Percentiles rank a stretch among this genome's conserved stretches.
These are phyloP conservation scores for Nyctibius bracteatus DNA, from an alignment of 2,113 vertebrate species.

Conservation along the genomic window DNA sequence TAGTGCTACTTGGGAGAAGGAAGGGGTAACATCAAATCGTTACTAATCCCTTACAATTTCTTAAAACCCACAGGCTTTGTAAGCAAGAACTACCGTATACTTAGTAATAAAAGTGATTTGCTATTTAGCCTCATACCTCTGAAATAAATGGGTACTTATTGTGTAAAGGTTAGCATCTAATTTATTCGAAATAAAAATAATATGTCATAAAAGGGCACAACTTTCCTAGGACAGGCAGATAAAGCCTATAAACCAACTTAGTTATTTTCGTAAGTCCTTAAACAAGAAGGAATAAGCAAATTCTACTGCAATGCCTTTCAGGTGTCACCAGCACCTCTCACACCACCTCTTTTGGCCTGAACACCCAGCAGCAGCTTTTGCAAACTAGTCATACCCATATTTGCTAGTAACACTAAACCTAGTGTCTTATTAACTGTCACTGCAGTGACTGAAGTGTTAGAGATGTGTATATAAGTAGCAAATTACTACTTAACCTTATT, in stretches of 20 bases:
- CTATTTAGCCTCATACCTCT: neutral
- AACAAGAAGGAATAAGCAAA: neutral
- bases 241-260: neutral
- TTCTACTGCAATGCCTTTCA: neutral
- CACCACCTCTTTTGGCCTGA: neutral
- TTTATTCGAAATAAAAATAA: conserved; percentile 13
- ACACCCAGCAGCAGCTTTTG: neutral
- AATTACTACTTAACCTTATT: neutral
- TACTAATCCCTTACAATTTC: neutral
- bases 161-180: neutral
- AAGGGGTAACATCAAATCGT: neutral
- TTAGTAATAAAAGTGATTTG: neutral
- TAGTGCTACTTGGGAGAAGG: neutral
- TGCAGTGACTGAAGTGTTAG: neutral
- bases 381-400: neutral
- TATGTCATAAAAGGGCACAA: neutral
- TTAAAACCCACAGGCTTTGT: neutral
- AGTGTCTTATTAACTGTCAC: neutral
- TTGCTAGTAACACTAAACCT: neutral
- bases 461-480: neutral
- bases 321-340: neutral
- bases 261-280: neutral
- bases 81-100: neutral
- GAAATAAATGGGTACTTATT: neutral
- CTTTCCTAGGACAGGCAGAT: neutral